Evolutionary conservation across 2,888 invertebrate species (phyloP).

Genomic region (Masnerella sp.): DNA sequence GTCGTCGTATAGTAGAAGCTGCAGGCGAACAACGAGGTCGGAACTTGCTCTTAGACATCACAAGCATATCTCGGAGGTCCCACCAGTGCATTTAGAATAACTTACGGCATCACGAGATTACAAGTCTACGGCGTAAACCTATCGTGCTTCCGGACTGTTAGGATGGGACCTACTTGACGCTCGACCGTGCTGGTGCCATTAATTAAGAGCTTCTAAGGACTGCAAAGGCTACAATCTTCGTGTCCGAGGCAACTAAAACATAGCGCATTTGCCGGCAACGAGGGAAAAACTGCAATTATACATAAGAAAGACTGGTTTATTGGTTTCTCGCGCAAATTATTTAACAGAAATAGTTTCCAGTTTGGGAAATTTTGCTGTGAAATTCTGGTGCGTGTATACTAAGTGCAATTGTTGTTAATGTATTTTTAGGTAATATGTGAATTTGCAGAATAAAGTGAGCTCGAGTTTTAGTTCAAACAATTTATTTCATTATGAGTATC

Average conservation of each 20-base stretch:
- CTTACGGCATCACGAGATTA: slow-evolving; percentile 76
- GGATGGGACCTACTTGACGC: slow-evolving; percentile 58
- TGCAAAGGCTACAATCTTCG: slow-evolving; percentile 71
- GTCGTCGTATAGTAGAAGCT: slow-evolving; percentile 61
- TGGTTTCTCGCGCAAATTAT: slow-evolving; percentile 16
- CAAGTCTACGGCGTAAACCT: slow-evolving; percentile 75
- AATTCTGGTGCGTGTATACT: too few relatives aligned
- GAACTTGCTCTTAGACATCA: slow-evolving; percentile 72
- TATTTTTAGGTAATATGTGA: too few relatives aligned
- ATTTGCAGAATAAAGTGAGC: too few relatives aligned
- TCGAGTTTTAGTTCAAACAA: too few relatives aligned
- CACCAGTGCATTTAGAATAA: slow-evolving; percentile 77
- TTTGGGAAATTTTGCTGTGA: too few relatives aligned
- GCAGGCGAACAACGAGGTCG: slow-evolving; percentile 66
- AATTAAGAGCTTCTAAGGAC: slow-evolving; percentile 75
- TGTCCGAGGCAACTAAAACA: slow-evolving; percentile 60
- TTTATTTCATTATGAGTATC: too few relatives aligned
- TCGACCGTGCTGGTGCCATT: slow-evolving; percentile 67
- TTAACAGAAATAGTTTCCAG: slow-evolving; percentile 6
- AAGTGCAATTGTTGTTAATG: too few relatives aligned
- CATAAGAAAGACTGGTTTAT: slow-evolving; percentile 28
- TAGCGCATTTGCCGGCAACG: slow-evolving; percentile 44
- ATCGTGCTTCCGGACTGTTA: slow-evolving; percentile 67
- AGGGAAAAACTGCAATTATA: slow-evolving; percentile 49
- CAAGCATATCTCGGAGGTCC: slow-evolving; percentile 72